These are phyloP conservation scores for Speoplatyrhinus poulsoni DNA, from an alignment of 2,113 vertebrate genomes.

Conservation along the genomic window DNA sequence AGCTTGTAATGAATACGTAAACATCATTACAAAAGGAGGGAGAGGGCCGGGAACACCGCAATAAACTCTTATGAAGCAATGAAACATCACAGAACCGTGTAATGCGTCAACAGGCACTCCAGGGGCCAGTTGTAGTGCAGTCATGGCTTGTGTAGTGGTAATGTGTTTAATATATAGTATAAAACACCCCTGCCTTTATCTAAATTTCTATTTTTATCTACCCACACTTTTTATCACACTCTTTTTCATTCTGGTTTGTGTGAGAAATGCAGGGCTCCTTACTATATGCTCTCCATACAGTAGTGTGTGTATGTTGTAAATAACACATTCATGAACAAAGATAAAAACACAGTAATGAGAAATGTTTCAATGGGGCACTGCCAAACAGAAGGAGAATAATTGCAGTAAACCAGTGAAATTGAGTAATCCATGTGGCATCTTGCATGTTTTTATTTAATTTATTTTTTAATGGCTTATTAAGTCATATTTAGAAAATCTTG, in stretches of 20 bases:
- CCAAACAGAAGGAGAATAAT: slow-evolving; percentile 46
- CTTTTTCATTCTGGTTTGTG: neutral
- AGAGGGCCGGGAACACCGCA: neutral
- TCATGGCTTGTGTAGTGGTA: slow-evolving; percentile 1
- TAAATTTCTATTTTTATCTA: neutral
- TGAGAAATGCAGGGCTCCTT: neutral
- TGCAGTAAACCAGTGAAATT: slow-evolving; percentile 31
- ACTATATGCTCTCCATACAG: neutral
- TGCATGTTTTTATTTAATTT: no score
- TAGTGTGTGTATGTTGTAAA: slow-evolving; percentile 5
- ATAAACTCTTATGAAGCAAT: slow-evolving; percentile 11
- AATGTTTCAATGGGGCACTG: slow-evolving; percentile 47
- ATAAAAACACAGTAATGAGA: slow-evolving; percentile 26
- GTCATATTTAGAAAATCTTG: neutral
- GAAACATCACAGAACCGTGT: slow-evolving; percentile 18
- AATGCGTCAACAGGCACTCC: slow-evolving; percentile 7
- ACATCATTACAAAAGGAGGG: neutral
- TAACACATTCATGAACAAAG: slow-evolving; percentile 16
- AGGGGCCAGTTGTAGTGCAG: neutral
- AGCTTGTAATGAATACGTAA: slow-evolving; percentile 11
- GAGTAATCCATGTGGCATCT: no score
- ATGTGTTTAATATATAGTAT: slow-evolving; percentile 2
- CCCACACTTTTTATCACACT: neutral
- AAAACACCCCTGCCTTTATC: neutral
- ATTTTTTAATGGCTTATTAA: no score